phyloP scores from a whole-genome alignment of 2,888 invertebrate species.

The Parnassius glacialis region DNA sequence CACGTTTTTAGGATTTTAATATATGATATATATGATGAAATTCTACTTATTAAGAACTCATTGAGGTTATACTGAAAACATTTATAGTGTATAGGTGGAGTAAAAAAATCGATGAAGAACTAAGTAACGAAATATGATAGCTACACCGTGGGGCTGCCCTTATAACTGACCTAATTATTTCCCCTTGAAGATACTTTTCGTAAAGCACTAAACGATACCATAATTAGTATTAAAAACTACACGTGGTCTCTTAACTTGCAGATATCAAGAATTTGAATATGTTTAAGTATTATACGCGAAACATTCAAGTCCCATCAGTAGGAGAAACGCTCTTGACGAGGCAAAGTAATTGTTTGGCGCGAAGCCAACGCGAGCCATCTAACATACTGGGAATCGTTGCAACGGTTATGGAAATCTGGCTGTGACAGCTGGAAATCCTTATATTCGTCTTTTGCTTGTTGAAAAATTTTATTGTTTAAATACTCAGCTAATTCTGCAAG shows the following conservation, averaged over 20 bases:
- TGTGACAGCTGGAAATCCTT: constrained; percentile 47
- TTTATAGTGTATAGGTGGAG: too few relatives aligned
- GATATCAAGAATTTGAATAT: constrained; percentile 17
- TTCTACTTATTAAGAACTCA: too few relatives aligned
- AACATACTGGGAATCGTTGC: constrained; percentile 35
- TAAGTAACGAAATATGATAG: constrained; percentile 1
- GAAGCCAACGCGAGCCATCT: constrained; percentile 47
- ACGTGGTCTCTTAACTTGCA: too few relatives aligned
- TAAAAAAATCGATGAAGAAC: not conserved
- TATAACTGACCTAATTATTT: constrained; percentile 7
- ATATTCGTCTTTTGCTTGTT: constrained; percentile 37
- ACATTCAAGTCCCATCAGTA: constrained; percentile 59
- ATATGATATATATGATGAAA: too few relatives aligned
- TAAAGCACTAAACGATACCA: too few relatives aligned
- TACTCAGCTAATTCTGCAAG: constrained; percentile 15
- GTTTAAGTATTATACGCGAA: constrained; percentile 33
- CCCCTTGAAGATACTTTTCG: too few relatives aligned
- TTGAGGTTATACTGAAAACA: too few relatives aligned
- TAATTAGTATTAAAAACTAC: too few relatives aligned
- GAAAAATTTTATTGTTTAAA: constrained; percentile 32
- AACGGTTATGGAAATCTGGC: constrained; percentile 51
- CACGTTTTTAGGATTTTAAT: too few relatives aligned
- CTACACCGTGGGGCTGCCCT: not conserved
- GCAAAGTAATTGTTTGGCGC: constrained; percentile 74
- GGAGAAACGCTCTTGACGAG: constrained; percentile 66